Evolutionary conservation across 1,140 invertebrate species (phyloP).

Genomic region (Neodiprion fabricii): DNA sequence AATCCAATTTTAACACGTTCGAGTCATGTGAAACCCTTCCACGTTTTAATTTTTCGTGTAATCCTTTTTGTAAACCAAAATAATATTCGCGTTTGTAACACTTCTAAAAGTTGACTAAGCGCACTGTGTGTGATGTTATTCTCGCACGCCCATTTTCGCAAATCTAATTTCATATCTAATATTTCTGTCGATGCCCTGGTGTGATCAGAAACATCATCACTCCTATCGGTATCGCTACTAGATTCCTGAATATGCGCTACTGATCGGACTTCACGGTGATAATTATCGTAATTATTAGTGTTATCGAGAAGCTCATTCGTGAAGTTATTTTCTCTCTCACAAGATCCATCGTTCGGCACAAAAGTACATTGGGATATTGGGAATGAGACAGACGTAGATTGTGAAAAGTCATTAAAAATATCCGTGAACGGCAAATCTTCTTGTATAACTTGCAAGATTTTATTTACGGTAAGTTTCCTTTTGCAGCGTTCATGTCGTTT

Average conservation of each 20-base stretch:
- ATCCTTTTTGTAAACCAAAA: background rate
- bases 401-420: background rate
- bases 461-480: background rate
- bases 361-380: background rate
- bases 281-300: background rate
- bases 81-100: background rate
- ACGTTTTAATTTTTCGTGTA: background rate
- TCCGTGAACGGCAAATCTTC: background rate
- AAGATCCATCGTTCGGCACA: background rate
- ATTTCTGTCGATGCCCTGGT: background rate
- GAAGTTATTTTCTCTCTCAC: background rate
- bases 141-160: background rate
- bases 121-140: background rate
- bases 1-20: constrained; percentile 36
- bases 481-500: background rate
- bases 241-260: background rate
- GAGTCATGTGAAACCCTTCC: background rate
- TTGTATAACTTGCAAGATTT: background rate
- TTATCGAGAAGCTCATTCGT: background rate
- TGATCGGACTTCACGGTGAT: background rate
- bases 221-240: background rate
- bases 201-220: background rate
- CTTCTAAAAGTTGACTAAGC: background rate
- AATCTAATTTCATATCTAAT: background rate
- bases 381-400: background rate